Evolutionary conservation across 1,140 invertebrate genomes (phyloP).

Genomic region (Danaus melanippus): DNA sequence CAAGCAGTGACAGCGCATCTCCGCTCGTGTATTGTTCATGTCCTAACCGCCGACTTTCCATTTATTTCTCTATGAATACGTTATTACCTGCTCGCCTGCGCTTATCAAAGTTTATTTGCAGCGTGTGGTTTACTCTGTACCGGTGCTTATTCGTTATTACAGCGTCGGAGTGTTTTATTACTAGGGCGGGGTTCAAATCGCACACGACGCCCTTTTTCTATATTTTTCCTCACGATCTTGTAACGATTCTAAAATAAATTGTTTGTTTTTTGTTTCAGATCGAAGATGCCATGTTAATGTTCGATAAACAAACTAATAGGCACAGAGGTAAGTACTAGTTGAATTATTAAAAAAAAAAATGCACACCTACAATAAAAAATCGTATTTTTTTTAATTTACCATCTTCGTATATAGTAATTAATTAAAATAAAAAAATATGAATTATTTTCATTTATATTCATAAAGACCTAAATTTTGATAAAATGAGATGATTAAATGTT

Average conservation of each 20-base stretch:
- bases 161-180: constrained; percentile 69
- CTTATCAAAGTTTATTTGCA: constrained; percentile 73
- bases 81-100: constrained; percentile 71
- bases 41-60: constrained; percentile 70
- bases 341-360: not conserved
- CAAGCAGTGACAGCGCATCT: constrained; percentile 61
- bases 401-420: too few species aligned
- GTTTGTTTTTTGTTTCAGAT: constrained; percentile 86
- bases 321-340: constrained; percentile 93
- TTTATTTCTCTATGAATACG: constrained; percentile 73
- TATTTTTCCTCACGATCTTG: constrained; percentile 52
- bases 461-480: too few species aligned
- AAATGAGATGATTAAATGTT: too few species aligned
- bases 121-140: constrained; percentile 70
- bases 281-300: constrained; percentile 99
- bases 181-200: constrained; percentile 62
- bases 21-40: constrained; percentile 59
- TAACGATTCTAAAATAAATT: constrained; percentile 47
- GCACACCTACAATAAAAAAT: too few species aligned
- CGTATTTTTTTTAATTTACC: too few species aligned
- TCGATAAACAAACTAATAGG: constrained; percentile 99
- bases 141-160: constrained; percentile 71
- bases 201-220: constrained; percentile 59
- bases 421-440: too few species aligned
- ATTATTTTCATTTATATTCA: too few species aligned